Conservation (phyloP, 2,888 invertebrate species). For the Andrena bucephala region DNA sequence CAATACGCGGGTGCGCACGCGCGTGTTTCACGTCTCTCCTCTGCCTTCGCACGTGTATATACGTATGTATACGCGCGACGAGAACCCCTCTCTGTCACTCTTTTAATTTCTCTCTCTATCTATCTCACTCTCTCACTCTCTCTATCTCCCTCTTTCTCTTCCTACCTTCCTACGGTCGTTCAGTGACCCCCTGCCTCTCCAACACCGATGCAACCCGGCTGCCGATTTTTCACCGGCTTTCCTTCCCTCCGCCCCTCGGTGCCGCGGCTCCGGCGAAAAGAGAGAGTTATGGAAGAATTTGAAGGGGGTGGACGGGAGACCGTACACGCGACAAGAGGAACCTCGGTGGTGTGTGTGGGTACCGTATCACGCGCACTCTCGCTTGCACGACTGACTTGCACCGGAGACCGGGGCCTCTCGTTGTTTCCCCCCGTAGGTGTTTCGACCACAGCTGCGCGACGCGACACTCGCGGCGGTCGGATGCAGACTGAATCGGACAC, state of each 20-base stretch:
- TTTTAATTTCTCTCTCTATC: slow-evolving; percentile 1
- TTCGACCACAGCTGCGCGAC: slow-evolving; percentile 68
- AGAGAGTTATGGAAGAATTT: not conserved
- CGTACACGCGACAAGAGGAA: slow-evolving; percentile 29
- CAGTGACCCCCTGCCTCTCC: slow-evolving; percentile 65
- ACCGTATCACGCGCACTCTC: slow-evolving; percentile 46
- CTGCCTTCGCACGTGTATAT: slow-evolving; percentile 64
- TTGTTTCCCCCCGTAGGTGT: slow-evolving; percentile 42
- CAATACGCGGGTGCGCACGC: slow-evolving; percentile 62
- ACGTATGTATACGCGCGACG: slow-evolving; percentile 61
- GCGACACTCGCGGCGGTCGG: slow-evolving; percentile 78
- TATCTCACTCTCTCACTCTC: slow-evolving; percentile 20
- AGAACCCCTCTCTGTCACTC: slow-evolving; percentile 57
- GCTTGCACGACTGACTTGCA: slow-evolving; percentile 33
- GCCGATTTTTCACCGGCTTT: slow-evolving; percentile 41
- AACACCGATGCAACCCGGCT: slow-evolving; percentile 28
- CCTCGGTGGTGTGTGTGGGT: slow-evolving; percentile 7
- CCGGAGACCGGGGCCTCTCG: slow-evolving; percentile 45
- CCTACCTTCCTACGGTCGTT: slow-evolving; percentile 65
- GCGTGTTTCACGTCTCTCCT: slow-evolving; percentile 69
- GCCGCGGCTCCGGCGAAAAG: slow-evolving; percentile 2
- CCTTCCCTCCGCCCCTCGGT: slow-evolving; percentile 14
- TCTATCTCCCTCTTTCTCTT: slow-evolving; percentile 54
- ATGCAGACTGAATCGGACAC: slow-evolving; percentile 79
- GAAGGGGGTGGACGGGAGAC: slow-evolving; percentile 12